Percentiles rank a stretch among this genome's conserved stretches.
phyloP scores from a whole-genome alignment of 2,113 vertebrate genomes.

The Crotophaga sulcirostris region DNA sequence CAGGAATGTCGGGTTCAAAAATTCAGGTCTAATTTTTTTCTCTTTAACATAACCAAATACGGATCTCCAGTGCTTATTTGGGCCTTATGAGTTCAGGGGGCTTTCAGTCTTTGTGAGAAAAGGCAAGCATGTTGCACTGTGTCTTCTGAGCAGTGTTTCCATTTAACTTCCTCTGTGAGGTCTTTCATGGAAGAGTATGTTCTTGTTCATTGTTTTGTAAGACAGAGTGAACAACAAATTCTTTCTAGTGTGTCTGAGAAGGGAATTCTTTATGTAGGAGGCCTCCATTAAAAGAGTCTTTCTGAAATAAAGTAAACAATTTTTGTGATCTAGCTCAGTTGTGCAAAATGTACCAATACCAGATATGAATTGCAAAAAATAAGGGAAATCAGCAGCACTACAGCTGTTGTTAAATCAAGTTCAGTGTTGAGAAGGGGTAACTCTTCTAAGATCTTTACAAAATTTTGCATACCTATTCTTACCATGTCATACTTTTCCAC shows the following conservation, averaged over 20 bases:
- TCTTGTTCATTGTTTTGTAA: background rate
- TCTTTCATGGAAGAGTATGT: background rate
- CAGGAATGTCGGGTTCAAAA: background rate
- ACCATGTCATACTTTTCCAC: background rate
- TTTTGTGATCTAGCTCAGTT: background rate
- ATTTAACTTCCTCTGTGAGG: background rate
- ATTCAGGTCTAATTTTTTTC: background rate
- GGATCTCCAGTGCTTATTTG: background rate
- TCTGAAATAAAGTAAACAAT: background rate
- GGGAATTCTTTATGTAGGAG: rapidly evolving
- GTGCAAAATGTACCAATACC: background rate
- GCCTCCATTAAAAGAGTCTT: background rate
- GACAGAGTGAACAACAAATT: background rate
- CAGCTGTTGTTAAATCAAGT: background rate
- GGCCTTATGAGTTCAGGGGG: background rate
- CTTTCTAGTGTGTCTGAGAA: background rate
- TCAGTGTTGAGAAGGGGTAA: background rate
- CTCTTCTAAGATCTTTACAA: background rate
- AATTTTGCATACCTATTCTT: background rate
- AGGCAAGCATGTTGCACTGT: background rate
- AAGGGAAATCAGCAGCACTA: background rate
- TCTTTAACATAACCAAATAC: background rate
- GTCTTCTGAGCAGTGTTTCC: background rate
- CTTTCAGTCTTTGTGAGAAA: background rate
- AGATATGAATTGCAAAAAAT: background rate